Percentiles rank a stretch among this genome's conserved stretches.
Conservation (phyloP, 2,113 vertebrate species). For the Monarcha castaneiventris region DNA sequence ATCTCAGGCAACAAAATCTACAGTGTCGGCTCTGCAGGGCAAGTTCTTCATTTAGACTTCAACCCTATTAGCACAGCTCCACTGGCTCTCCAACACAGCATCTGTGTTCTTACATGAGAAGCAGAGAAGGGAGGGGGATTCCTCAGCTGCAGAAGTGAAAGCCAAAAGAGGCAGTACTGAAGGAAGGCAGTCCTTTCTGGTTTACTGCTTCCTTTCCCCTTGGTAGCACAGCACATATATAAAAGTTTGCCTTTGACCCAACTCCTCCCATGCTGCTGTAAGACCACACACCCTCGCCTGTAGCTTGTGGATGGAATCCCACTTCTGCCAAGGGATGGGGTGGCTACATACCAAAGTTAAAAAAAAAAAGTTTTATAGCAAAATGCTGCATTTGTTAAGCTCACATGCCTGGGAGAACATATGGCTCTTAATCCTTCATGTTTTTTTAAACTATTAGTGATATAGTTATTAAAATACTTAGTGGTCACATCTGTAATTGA, state of each 20-base stretch:
- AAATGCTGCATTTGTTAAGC: neutral
- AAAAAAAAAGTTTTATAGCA: neutral
- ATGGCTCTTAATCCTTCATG: neutral
- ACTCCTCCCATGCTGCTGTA: constrained; percentile 43
- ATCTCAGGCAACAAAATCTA: neutral
- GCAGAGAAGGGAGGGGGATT: neutral
- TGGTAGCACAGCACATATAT: neutral
- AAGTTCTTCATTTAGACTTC: constrained; percentile 3
- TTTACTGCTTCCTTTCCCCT: constrained; percentile 44
- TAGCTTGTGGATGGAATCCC: neutral
- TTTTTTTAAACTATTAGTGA: neutral
- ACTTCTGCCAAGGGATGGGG: neutral
- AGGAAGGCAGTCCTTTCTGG: constrained; percentile 23
- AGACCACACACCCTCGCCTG: constrained; percentile 15
- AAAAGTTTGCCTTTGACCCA: constrained; percentile 33
- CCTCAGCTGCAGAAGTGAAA: constrained; percentile 22
- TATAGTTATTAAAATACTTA: neutral
- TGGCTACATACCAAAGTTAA: neutral
- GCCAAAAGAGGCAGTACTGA: neutral
- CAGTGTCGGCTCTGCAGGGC: neutral
- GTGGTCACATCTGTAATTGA: constrained; percentile 26
- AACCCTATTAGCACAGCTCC: neutral
- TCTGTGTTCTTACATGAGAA: neutral
- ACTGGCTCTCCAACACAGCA: neutral
- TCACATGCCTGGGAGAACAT: constrained; percentile 1